Evolutionary conservation across 2,113 vertebrate species (phyloP), one percentile per base, ranked within the genome.

Genomic region (Dolichotis patagonum): DNA sequence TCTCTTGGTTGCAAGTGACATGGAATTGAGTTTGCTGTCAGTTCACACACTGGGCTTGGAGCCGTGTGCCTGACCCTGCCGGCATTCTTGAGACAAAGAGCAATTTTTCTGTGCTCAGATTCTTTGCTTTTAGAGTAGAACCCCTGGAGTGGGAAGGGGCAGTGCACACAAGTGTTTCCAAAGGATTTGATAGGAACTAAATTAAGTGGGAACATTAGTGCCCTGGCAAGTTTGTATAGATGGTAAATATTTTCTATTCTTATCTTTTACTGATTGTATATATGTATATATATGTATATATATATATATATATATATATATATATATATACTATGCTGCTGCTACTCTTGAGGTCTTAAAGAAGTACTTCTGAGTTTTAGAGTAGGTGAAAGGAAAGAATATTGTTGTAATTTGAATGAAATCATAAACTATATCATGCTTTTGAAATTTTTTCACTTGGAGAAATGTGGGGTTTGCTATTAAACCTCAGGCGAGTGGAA

Each of bases 121-220:
- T 93, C 69, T 46, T 77, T 95, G 58, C 81, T 95, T 96, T 94
- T 65, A n/a, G 38, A 91, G 58, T 85, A 63, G 56, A 96, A 81
- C 81, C 56, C 75, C 78, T 87, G 62, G 7, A 19, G 83, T 13
- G 80, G 26, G 43, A n/a, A 28, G 13, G 67, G 3, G 91, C 83
- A 84, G 62, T 35, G 24, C 32, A 91, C 86, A 28, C 9, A 7
- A 49, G 41, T 5, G 7, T 58, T 92, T 96, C 73, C 32, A 62
- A 87, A 96, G 46, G 24, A n/a, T 19, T 85, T 52, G 30, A 46
- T 90, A 35, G 62, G 90, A 91, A 81, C 38, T 88, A 85, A 94
- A 81, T 96, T 86, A 91, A 80, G 28, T 22, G 49, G 46, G 82
- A 81, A 49, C 26, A 52, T 81, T 54, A 69, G 65, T 49, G 54